Percentiles rank a stretch among this genome's conserved stretches.
Evolutionary conservation across 2,797 vertebrate species (phyloP).

Genomic region (Sciaenops ocellatus): DNA sequence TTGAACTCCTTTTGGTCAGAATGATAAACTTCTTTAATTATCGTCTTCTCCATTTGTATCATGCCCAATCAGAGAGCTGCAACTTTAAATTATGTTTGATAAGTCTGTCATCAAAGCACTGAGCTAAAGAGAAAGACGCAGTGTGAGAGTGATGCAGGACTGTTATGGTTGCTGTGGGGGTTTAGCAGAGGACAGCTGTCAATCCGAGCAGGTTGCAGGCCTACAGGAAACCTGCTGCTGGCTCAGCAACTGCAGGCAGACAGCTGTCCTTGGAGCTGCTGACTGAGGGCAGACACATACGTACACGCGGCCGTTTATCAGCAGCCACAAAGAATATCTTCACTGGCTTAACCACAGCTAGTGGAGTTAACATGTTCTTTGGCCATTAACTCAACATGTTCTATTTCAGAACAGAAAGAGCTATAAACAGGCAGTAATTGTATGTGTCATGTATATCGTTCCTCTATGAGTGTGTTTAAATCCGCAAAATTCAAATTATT

Average conservation of each 20-base stretch:
- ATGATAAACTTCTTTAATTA: neutral
- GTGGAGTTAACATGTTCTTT: neutral
- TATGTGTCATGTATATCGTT: neutral
- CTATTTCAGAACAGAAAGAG: neutral
- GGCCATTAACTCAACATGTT: neutral
- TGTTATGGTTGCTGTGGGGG: constrained; percentile 1
- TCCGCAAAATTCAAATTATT: no score
- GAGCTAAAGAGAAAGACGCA: neutral
- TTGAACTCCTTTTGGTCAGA: neutral
- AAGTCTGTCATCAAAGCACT: neutral
- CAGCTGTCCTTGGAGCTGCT: constrained; percentile 52
- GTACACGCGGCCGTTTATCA: constrained; percentile 1
- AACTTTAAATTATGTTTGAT: no score
- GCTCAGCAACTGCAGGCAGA: constrained; percentile 56
- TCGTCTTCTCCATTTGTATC: no score
- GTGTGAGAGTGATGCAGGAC: no score
- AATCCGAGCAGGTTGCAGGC: constrained; percentile 32
- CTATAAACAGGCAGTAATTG: neutral
- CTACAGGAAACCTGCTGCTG: constrained; percentile 59
- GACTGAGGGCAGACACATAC: neutral
- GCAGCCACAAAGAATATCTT: neutral
- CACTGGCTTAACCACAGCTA: neutral
- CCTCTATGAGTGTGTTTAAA: neutral
- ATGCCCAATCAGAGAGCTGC: neutral
- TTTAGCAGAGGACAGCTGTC: constrained; percentile 48